Evolutionary conservation across 2,113 vertebrate genomes (phyloP).

Genomic region (Geococcyx californianus): DNA sequence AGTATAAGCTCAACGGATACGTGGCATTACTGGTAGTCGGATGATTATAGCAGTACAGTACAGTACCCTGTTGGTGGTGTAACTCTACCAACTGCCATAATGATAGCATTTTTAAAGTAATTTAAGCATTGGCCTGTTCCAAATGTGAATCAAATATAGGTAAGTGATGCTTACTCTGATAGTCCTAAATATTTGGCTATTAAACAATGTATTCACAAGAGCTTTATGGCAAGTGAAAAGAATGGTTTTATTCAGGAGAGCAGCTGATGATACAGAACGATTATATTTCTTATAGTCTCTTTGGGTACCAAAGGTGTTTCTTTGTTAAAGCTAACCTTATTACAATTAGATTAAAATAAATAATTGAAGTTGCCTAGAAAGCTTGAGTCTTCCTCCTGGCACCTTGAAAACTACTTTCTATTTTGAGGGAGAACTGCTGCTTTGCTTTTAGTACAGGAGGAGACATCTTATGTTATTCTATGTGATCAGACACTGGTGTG

Average conservation of each 20-base stretch:
- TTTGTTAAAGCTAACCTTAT: neutral
- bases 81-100: neutral
- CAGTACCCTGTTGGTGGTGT: neutral
- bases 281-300: neutral
- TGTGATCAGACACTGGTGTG: neutral
- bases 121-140: neutral
- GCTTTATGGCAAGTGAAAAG: neutral
- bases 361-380: neutral
- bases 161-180: neutral
- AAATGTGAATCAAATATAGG: neutral
- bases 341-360: neutral
- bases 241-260: neutral
- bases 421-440: neutral
- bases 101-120: neutral
- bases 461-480: neutral
- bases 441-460: neutral
- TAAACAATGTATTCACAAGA: neutral
- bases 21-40: neutral
- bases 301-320: neutral
- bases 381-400: neutral
- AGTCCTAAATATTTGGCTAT: neutral
- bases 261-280: neutral
- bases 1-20: neutral
- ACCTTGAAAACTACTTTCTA: neutral
- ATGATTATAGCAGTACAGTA: neutral